A percentile compares a stretch with the other conserved stretches of the same genome.
Evolutionary conservation across 2,888 invertebrate genomes (phyloP).

Genomic region (Caenorhabditis macrosperma): DNA sequence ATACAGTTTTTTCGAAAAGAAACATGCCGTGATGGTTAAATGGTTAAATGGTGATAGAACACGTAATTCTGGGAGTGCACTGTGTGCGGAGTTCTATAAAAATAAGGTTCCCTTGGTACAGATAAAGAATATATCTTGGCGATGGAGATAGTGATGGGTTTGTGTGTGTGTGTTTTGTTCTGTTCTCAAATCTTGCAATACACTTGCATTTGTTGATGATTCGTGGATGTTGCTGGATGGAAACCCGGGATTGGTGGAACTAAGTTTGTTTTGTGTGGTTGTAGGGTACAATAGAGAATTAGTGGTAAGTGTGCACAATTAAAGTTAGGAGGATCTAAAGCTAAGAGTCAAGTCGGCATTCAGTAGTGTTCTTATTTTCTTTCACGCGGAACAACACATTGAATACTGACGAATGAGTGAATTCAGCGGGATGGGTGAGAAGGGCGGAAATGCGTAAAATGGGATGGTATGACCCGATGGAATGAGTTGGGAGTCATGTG

Average conservation of each 20-base stretch:
- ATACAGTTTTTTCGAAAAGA: too few relatives aligned
- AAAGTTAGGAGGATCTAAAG: conserved; percentile 48
- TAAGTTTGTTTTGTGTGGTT: conserved; percentile 17
- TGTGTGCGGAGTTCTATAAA: conserved; percentile 42
- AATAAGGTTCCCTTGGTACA: conserved; percentile 25
- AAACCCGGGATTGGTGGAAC: conserved; percentile 26
- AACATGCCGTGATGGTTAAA: too few relatives aligned
- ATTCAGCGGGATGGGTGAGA: conserved; percentile 27
- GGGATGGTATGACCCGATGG: conserved; percentile 44
- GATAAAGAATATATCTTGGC: conserved; percentile 2
- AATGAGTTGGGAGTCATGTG: conserved; percentile 11
- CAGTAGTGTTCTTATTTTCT: too few relatives aligned
- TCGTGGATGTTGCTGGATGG: not conserved
- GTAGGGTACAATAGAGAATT: not conserved
- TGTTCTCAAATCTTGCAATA: conserved; percentile 18
- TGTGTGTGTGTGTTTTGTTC: not conserved
- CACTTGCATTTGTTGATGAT: conserved; percentile 18
- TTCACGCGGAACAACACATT: conserved; percentile 36
- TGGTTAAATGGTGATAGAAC: conserved; percentile 28
- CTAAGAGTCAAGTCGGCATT: conserved; percentile 41
- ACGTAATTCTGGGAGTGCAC: conserved; percentile 36
- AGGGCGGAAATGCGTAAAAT: conserved; percentile 27
- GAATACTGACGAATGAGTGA: not conserved
- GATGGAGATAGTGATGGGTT: not conserved
- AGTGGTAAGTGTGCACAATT: conserved; percentile 10